Base-by-base conservation (phyloP, 2,113 vertebrate genomes). In the Neogale vison region DNA sequence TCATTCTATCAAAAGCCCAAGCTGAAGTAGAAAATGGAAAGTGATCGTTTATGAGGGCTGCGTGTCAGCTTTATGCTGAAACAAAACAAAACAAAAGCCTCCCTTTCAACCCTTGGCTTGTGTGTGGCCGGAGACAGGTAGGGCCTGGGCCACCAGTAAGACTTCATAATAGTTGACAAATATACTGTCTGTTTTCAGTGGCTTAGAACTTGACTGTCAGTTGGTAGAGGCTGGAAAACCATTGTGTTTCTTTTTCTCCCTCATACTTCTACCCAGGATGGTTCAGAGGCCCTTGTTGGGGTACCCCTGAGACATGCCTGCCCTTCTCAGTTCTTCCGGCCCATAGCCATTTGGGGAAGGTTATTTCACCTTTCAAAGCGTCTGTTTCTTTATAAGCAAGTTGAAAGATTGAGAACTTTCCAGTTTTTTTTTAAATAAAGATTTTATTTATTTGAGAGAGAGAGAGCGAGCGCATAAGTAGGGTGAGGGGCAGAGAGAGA, bases 1-100 rank as follows among this genome's bases (percentile, higher is more conserved):
- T 90, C 96, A 87, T 93, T 92, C 94, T 95, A 65, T 89, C 94
- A 95, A 92, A 97, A 96, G 92, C 95, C 88, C 29, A 69, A 63
- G 80, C 94, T 83, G 94, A 97, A 95, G 90, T 95, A 57, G 94
- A 96, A 98, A 97, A 96, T 95, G 89, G 85, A 98, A 98, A 86
- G 93, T 39, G 83, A 90, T 92, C 87, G 84, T 96, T 97, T 97
- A 90, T 96, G 96, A 92, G 91, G 95, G 61, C 83, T 82, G 77
- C 79, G 15, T 97, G 93, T 93, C 92, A 92, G 61, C 59, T 96
- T 90, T 95, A 36, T 89, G 88, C 29, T 52, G 71, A 94, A 97
- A 91, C 77, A 57, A 96, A 94, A 71, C 67, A 26, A 89, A 93
- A 72, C 79, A 76, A 89, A 86, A 87, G 81, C 55, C 72, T 88